Conservation (phyloP, 2,113 vertebrate genomes). For the Ranitomeya imitator region DNA sequence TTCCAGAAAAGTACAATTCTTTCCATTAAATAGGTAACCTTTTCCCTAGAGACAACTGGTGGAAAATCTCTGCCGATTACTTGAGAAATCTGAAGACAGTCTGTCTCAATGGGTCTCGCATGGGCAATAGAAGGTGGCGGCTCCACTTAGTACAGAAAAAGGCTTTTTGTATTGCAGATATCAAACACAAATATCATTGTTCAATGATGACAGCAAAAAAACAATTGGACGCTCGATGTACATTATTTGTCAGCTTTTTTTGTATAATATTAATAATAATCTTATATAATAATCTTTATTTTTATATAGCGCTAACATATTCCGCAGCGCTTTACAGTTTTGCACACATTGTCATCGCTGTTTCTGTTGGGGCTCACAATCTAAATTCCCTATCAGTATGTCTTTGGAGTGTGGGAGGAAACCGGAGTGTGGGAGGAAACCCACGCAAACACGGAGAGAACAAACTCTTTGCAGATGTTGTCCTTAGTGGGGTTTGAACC, state of each 20-base stretch:
- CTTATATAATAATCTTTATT: no score
- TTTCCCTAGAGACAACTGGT: not conserved
- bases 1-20: conserved; percentile 9
- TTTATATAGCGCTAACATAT: no score
- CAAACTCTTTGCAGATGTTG: no score
- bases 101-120: not conserved
- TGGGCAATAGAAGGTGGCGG: not conserved
- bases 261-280: no score
- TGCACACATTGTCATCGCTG: no score
- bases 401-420: no score
- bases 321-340: no score
- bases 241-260: not conserved
- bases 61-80: conserved; percentile 27
- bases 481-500: no score
- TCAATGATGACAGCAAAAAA: not conserved
- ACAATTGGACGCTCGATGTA: not conserved
- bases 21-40: not conserved
- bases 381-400: no score
- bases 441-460: no score
- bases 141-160: not conserved
- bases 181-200: not conserved
- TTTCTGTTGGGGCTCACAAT: no score
- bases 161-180: not conserved
- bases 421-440: no score
- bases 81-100: not conserved